phyloP scores from a whole-genome alignment of 2,797 vertebrate genomes.

The Nannoperca australis region DNA sequence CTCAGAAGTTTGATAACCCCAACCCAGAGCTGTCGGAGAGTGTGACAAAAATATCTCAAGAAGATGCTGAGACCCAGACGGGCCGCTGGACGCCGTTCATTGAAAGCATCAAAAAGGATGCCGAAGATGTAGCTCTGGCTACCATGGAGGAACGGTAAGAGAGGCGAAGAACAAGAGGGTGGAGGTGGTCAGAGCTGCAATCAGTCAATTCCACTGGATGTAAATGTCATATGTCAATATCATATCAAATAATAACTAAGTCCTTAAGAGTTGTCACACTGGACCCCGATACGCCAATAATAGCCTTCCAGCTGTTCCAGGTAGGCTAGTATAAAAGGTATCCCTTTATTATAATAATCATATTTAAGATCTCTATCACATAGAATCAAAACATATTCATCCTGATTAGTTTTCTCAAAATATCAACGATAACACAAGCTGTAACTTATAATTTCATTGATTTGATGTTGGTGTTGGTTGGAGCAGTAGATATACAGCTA shows the following conservation, averaged over 20 bases:
- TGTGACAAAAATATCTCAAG: constrained; percentile 48
- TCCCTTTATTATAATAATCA: not conserved
- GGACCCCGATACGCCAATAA: not conserved
- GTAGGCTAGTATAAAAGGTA: no score
- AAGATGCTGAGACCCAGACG: constrained; percentile 87
- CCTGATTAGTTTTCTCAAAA: not conserved
- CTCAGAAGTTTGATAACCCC: not conserved
- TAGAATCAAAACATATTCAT: not conserved
- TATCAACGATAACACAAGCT: not conserved
- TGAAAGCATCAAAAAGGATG: constrained; percentile 83
- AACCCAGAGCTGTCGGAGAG: constrained; percentile 1
- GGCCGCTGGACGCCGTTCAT: constrained; percentile 86
- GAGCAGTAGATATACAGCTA: not conserved
- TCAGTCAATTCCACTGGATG: not conserved
- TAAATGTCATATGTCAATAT: not conserved
- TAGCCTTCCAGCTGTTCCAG: not conserved
- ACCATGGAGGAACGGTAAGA: constrained; percentile 84
- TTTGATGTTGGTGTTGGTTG: not conserved
- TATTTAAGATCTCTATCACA: not conserved
- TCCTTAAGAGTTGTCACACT: not conserved
- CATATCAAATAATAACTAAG: not conserved
- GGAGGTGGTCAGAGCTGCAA: not conserved
- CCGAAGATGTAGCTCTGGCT: constrained; percentile 75
- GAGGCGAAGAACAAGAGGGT: not conserved
- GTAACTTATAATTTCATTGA: not conserved